Conservation (phyloP, 2,797 vertebrate species). For the Borostomias antarcticus region DNA sequence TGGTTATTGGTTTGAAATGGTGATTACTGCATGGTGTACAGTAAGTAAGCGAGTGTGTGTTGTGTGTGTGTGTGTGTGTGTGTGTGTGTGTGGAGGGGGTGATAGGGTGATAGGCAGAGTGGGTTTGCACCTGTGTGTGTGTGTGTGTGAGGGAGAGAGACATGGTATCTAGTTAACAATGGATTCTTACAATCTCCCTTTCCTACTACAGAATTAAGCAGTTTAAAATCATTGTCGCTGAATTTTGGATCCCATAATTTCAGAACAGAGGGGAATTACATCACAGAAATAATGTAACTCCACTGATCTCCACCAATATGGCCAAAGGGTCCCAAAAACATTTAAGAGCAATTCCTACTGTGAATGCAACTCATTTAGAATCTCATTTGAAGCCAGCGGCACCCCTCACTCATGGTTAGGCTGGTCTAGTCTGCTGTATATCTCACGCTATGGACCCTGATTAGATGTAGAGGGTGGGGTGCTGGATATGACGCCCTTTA, state of each 20-base stretch:
- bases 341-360: no score
- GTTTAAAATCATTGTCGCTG: no score
- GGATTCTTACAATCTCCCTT: not conserved
- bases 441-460: constrained; percentile 38
- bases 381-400: not conserved
- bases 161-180: no score
- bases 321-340: not conserved
- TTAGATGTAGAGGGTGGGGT: constrained; percentile 33
- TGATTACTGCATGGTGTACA: constrained; percentile 51
- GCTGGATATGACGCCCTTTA: constrained; percentile 38
- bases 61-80: not conserved
- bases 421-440: constrained; percentile 4
- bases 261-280: no score
- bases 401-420: constrained; percentile 11
- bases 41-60: constrained; percentile 4
- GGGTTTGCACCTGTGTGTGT: no score
- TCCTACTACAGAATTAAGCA: not conserved
- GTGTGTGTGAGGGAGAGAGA: no score
- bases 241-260: no score
- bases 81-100: not conserved
- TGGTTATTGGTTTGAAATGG: constrained; percentile 61
- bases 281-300: not conserved
- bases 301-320: not conserved
- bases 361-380: not conserved
- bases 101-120: constrained; percentile 34